Percentiles rank a stretch among this genome's conserved stretches.
phyloP scores from a whole-genome alignment of 2,113 vertebrate species.

The Eidolon helvum region DNA sequence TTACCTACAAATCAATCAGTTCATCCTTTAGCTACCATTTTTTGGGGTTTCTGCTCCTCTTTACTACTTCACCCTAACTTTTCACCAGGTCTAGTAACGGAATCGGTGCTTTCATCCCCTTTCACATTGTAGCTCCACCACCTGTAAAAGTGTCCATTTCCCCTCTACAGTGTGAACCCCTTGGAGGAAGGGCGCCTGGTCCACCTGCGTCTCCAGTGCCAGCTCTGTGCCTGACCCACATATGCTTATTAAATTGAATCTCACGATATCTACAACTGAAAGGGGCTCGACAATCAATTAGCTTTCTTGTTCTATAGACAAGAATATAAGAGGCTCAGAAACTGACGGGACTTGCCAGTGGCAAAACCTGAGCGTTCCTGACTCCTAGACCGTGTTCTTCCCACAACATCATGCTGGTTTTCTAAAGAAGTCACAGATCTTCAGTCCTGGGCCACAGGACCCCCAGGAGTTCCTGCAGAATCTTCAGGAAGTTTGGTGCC shows the following conservation, averaged over 20 bases:
- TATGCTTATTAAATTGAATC: background rate
- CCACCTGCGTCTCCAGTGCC: too few relatives aligned
- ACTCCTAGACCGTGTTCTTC: background rate
- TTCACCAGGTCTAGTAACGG: background rate
- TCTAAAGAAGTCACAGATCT: background rate
- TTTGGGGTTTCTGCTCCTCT: background rate
- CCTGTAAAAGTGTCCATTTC: background rate
- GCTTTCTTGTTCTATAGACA: background rate
- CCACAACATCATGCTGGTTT: background rate
- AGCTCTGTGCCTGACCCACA: background rate
- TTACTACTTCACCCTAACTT: background rate
- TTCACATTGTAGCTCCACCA: rapidly evolving
- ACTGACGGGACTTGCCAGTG: too few relatives aligned
- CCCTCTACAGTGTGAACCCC: rapidly evolving
- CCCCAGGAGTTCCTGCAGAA: background rate
- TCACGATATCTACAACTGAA: background rate
- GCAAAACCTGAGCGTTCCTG: background rate
- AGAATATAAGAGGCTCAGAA: background rate
- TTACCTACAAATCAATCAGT: background rate
- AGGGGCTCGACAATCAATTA: background rate
- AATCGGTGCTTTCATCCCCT: background rate
- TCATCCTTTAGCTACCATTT: background rate
- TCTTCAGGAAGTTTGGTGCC: background rate
- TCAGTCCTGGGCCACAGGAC: background rate
- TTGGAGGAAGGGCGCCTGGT: too few relatives aligned